phyloP scores from a whole-genome alignment of 2,888 invertebrate species.

The Ernsta delagoae region DNA sequence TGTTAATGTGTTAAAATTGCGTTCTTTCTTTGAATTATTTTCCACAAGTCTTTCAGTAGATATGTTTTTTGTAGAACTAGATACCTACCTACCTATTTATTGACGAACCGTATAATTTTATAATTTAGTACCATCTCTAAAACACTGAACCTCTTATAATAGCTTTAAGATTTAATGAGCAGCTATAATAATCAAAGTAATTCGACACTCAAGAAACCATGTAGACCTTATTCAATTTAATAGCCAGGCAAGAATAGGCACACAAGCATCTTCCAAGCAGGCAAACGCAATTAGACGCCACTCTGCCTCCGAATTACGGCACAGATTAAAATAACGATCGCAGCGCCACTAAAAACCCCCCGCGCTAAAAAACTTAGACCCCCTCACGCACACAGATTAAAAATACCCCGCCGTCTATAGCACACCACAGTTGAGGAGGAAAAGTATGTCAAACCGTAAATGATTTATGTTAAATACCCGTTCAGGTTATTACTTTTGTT shows the following conservation, averaged over 20 bases:
- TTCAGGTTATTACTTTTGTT: no score
- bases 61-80: no score
- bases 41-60: no score
- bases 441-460: background rate
- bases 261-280: slow-evolving; percentile 30
- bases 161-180: background rate
- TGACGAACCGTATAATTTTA: no score
- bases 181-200: background rate
- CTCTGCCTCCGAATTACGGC: slow-evolving; percentile 37
- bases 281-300: slow-evolving; percentile 36
- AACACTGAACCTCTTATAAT: no score
- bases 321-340: slow-evolving; percentile 41
- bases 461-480: background rate
- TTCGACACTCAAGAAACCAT: background rate
- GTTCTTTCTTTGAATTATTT: no score
- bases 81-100: no score
- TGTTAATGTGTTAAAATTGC: no score
- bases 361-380: slow-evolving; percentile 40
- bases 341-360: slow-evolving; percentile 47
- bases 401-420: slow-evolving; percentile 54
- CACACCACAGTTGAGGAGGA: slow-evolving; percentile 1
- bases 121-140: no score
- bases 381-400: slow-evolving; percentile 64
- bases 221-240: slow-evolving; percentile 14
- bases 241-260: slow-evolving; percentile 11